Evolutionary conservation across 2,888 invertebrate genomes (phyloP).

Genomic region (Nomada fucata): DNA sequence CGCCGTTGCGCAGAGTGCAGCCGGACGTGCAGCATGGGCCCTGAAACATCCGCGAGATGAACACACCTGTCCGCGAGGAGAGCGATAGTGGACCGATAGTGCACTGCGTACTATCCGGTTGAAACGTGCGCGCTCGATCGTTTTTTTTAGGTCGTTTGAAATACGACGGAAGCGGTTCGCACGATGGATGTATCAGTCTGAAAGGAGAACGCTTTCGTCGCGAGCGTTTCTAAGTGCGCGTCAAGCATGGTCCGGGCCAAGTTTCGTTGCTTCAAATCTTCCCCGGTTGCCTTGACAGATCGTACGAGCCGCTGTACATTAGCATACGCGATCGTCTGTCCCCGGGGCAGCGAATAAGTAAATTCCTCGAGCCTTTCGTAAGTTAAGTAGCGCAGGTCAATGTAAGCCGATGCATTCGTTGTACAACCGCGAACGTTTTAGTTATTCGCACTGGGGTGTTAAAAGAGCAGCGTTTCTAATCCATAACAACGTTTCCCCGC

Average conservation of each 20-base stretch:
- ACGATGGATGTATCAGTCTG: conserved; percentile 6
- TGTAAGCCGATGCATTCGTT: too few relatives aligned
- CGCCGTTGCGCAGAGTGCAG: conserved; percentile 92
- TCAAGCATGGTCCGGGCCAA: conserved; percentile 16
- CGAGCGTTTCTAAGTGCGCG: not conserved
- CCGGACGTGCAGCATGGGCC: conserved; percentile 96
- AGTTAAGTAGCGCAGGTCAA: too few relatives aligned
- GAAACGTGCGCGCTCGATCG: not conserved
- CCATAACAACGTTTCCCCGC: too few relatives aligned
- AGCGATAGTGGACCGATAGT: too few relatives aligned
- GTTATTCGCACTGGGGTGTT: too few relatives aligned
- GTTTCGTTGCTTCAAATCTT: conserved; percentile 10
- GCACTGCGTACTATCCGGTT: not conserved
- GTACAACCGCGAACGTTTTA: too few relatives aligned
- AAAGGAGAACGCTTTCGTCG: conserved; percentile 10
- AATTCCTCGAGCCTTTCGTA: too few relatives aligned
- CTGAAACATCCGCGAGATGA: conserved; percentile 81
- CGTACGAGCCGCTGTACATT: not conserved
- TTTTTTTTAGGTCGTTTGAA: conserved; percentile 24
- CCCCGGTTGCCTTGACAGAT: not conserved
- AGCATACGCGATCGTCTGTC: not conserved
- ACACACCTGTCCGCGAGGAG: not conserved
- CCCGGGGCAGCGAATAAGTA: too few relatives aligned
- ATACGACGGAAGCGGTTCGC: conserved; percentile 3
- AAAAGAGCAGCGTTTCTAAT: too few relatives aligned